phyloP scores from a whole-genome alignment of 2,113 vertebrate genomes.

The Gasterosteus nipponicus region DNA sequence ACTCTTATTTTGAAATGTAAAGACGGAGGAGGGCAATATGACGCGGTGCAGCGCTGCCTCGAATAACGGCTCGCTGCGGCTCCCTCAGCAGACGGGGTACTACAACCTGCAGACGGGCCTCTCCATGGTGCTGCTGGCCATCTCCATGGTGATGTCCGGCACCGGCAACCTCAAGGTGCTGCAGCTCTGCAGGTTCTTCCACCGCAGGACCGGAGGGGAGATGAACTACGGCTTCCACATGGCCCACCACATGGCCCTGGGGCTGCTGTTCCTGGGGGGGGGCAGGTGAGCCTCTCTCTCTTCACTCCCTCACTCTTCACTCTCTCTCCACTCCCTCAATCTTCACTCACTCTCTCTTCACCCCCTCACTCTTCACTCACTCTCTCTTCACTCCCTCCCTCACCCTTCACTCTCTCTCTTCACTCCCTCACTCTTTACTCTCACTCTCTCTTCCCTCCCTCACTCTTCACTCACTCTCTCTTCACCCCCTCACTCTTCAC shows the following conservation, averaged over 20 bases:
- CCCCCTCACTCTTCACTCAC: neutral
- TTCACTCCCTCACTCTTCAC: no score
- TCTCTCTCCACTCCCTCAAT: no score
- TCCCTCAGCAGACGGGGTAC: constrained; percentile 85
- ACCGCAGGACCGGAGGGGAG: constrained; percentile 93
- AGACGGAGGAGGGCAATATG: no score
- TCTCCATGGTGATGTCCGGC: constrained; percentile 97
- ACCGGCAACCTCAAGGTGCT: constrained; percentile 94
- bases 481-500: neutral
- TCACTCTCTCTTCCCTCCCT: neutral
- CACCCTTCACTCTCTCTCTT: neutral
- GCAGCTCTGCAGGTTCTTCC: constrained; percentile 95
- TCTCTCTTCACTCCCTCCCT: neutral
- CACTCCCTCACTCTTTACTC: no score
- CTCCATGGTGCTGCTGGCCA: constrained; percentile 92
- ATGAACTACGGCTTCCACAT: constrained; percentile 99
- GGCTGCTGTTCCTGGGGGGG: constrained; percentile 94
- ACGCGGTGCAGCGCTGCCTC: no score
- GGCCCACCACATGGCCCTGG: constrained; percentile 97
- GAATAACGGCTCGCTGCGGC: no score
- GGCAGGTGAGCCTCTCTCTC: constrained; percentile 85
- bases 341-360: neutral
- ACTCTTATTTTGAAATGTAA: no score
- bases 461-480: neutral
- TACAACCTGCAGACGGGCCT: constrained; percentile 94